Conservation (phyloP, 1,140 invertebrate genomes). For the Orius laevigatus region DNA sequence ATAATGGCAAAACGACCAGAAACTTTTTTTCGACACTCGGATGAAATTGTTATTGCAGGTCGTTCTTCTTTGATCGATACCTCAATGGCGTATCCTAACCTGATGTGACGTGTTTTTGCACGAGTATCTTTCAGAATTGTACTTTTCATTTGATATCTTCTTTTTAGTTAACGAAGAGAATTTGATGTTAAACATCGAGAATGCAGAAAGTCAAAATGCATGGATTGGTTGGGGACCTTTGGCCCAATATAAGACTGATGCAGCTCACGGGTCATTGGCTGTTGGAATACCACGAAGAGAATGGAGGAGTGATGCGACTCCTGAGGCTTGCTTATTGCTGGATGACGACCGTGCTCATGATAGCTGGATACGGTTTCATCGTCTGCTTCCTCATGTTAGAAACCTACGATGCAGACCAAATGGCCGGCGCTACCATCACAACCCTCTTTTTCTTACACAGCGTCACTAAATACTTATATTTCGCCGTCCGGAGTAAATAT, state of each 20-base stretch:
- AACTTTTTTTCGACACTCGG: too few species aligned
- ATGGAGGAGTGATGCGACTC: conserved; percentile 25
- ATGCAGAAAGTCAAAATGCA: conserved; percentile 39
- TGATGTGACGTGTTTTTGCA: too few species aligned
- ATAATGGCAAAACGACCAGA: too few species aligned
- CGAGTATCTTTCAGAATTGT: too few species aligned
- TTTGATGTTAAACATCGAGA: conserved; percentile 19
- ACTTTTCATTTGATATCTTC: too few species aligned
- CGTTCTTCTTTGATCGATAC: too few species aligned
- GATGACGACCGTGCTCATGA: conserved; percentile 19
- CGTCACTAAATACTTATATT: conserved; percentile 54
- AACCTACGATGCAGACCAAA: conserved; percentile 58
- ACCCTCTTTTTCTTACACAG: conserved; percentile 62
- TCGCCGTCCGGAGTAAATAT: conserved; percentile 50
- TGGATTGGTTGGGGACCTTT: conserved; percentile 61
- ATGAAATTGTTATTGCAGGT: too few species aligned
- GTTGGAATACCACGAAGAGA: conserved; percentile 50
- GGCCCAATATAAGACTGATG: conserved; percentile 65
- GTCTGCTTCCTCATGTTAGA: conserved; percentile 48
- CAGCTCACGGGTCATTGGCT: conserved; percentile 56
- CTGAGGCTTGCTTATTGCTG: conserved; percentile 38
- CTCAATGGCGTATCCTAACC: too few species aligned
- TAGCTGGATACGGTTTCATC: conserved; percentile 30
- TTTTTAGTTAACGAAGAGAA: too few species aligned
- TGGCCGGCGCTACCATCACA: conserved; percentile 66